These are phyloP conservation scores for Conomelus anceps DNA, from an alignment of 2,888 invertebrate species.

Conservation along the genomic window DNA sequence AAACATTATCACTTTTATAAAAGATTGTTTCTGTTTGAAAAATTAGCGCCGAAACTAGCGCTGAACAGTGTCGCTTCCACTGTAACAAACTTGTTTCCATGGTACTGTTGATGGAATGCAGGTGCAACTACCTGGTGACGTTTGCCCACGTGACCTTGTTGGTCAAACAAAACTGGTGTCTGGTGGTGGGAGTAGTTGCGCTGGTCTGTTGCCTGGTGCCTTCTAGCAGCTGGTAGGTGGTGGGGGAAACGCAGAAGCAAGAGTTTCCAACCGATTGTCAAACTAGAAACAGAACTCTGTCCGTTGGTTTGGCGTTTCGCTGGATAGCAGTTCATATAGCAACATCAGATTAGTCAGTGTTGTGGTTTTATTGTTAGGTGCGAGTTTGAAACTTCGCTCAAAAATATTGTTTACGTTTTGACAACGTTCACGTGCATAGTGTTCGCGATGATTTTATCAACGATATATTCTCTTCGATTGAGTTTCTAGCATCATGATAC, in stretches of 20 bases:
- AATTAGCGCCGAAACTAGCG: background rate
- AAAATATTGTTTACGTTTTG: background rate
- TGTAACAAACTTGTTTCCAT: background rate
- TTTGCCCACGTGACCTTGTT: constrained; percentile 4
- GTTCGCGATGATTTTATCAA: background rate
- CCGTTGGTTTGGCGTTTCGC: background rate
- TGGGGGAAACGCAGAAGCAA: background rate
- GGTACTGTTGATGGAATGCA: constrained; percentile 5
- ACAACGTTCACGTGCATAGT: background rate
- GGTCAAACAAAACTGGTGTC: background rate
- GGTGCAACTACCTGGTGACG: constrained; percentile 10
- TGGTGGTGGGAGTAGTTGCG: background rate
- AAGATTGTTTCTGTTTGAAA: background rate
- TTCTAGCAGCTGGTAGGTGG: background rate
- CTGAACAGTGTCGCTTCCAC: background rate
- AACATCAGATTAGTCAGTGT: background rate
- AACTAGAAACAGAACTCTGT: background rate
- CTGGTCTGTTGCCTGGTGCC: background rate
- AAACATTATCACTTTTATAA: too few relatives aligned
- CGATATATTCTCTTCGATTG: background rate
- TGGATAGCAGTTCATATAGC: background rate
- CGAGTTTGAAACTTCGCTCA: background rate
- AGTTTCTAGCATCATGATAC: background rate
- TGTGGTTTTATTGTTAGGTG: background rate
- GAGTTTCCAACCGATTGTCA: background rate